These are phyloP conservation scores for Penaeus monodon DNA, from an alignment of 2,888 invertebrate genomes.

Conservation along the genomic window DNA sequence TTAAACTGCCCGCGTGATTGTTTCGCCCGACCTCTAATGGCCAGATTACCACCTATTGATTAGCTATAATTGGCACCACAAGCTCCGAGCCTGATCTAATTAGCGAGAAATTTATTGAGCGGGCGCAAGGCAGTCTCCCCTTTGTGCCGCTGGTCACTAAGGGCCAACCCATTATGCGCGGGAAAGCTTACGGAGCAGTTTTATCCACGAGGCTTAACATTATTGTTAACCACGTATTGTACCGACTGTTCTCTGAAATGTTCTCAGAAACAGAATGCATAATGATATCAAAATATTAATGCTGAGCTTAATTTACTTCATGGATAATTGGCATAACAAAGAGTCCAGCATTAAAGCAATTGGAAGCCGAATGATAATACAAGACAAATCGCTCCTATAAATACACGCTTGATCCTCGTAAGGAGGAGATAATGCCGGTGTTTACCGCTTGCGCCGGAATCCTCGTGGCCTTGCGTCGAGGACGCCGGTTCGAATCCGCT, in stretches of 20 bases:
- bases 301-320: too few relatives aligned
- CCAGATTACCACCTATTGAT: constrained; percentile 47
- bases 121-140: not conserved
- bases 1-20: constrained; percentile 12
- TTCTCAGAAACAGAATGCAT: too few relatives aligned
- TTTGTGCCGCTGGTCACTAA: not conserved
- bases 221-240: too few relatives aligned
- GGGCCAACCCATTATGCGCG: not conserved
- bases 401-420: not conserved
- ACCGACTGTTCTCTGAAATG: too few relatives aligned
- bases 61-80: constrained; percentile 41
- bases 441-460: constrained; percentile 17
- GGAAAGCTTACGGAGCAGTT: too few relatives aligned
- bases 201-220: too few relatives aligned
- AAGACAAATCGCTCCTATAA: constrained; percentile 32
- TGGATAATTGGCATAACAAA: too few relatives aligned
- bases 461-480: too few relatives aligned
- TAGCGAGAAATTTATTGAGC: constrained; percentile 6
- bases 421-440: constrained; percentile 7
- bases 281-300: too few relatives aligned
- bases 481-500: too few relatives aligned
- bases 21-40: constrained; percentile 30
- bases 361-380: not conserved
- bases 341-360: too few relatives aligned
- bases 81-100: constrained; percentile 45